phyloP scores from a whole-genome alignment of 2,113 vertebrate genomes.

The Zosterops lateralis region DNA sequence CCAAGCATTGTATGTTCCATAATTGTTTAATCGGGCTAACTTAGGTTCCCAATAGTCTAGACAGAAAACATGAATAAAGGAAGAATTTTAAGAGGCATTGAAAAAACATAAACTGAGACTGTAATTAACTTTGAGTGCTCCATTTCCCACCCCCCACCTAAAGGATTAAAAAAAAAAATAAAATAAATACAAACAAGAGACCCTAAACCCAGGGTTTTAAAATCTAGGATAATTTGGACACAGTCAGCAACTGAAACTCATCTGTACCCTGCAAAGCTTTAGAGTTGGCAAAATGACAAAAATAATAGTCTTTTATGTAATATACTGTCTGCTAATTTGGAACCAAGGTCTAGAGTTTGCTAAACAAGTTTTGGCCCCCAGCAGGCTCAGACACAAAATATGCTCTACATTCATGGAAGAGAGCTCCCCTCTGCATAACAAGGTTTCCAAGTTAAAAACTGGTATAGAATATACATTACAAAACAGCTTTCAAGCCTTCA shows the following conservation, averaged over 20 bases:
- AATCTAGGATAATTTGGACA: neutral
- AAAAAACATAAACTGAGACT: neutral
- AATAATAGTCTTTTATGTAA: neutral
- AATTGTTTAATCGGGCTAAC: conserved; percentile 87
- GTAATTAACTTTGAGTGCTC: neutral
- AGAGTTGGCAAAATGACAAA: neutral
- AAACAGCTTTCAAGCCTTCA: neutral
- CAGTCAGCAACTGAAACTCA: neutral
- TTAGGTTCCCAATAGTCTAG: conserved; percentile 86
- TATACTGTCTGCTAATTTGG: neutral
- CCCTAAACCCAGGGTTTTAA: neutral
- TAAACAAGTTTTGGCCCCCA: neutral
- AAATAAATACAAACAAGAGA: neutral
- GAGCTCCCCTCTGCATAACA: neutral
- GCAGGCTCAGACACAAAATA: neutral
- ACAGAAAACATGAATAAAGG: neutral
- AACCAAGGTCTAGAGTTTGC: neutral
- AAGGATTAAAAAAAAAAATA: neutral
- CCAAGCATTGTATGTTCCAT: conserved; percentile 91
- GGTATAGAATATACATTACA: neutral
- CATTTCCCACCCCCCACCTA: neutral
- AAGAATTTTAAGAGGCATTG: neutral
- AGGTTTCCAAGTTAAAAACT: neutral
- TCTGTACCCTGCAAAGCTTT: neutral
- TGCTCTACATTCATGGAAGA: neutral